Evolutionary conservation across 2,888 invertebrate species (phyloP), one percentile per base, ranked within the genome.

Genomic region (Muscina levida): DNA sequence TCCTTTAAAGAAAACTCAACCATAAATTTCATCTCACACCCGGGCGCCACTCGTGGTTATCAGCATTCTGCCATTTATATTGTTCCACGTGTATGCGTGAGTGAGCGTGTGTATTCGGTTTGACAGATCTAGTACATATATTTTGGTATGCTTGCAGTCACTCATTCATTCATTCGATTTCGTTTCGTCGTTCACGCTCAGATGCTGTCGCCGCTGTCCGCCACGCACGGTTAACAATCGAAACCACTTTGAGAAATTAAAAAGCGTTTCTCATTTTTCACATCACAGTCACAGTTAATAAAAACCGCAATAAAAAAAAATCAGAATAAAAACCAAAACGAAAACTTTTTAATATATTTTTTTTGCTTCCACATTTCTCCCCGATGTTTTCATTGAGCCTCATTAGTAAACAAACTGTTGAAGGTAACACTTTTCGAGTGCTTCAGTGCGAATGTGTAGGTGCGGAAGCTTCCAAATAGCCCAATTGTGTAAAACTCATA

Each of bases 181-280:
- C 24, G 53, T 24, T 24, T 11, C 19, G 4, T 13, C 31, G 62
- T 26, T 19, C 65, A 39, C 62, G 65, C 46, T 42, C 26, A 1
- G 19, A 11, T 13, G 26, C 56, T 17, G 39, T 51, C 51, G 39
- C 59, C 39, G 17, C 0, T 19, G 46, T 44, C 15, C 51, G 39
- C 26, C 70, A 87, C 88, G 88, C 88, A 87, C 87, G 87, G 85
- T 85, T 88, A 86, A 88, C 88, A 88, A 88, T 87, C 70, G 84
- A 86, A 87, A 88, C 87, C 88, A 88, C 88, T 88, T 87, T 88
- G 85, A 87, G 87, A 88, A 88, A 88, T 88, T 88, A 88, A 88
- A 87, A 87, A 87, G 86, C 87, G 88, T 88, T 88, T 87, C 86
- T 88, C 87, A 88, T 87, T 86, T 85, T 77, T 81, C 72, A 57